Conservation (phyloP, 2,797 vertebrate species). For the Phrynocephalus vlangalii region DNA sequence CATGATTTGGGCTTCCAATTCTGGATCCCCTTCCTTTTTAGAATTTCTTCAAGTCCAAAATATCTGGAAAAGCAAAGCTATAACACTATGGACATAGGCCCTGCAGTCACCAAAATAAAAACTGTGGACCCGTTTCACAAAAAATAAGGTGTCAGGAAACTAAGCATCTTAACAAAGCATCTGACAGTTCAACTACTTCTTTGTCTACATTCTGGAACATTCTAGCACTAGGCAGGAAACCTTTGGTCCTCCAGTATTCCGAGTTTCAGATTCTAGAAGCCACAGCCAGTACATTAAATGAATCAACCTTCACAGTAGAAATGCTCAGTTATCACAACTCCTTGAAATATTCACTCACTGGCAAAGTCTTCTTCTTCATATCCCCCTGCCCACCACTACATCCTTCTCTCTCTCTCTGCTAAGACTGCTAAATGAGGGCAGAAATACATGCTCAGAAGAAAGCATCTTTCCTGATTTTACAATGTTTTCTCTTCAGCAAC, state of each 20-base stretch:
- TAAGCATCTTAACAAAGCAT: constrained; percentile 47
- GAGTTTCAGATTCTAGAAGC: background rate
- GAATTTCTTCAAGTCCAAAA: background rate
- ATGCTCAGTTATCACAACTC: no score
- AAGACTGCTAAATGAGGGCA: background rate
- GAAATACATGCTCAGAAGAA: background rate
- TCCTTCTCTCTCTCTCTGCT: background rate
- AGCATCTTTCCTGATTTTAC: background rate
- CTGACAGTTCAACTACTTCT: constrained; percentile 33
- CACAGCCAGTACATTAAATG: background rate
- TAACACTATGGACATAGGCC: no score
- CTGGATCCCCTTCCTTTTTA: background rate
- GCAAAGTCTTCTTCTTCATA: background rate
- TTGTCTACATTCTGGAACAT: background rate
- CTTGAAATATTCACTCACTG: background rate
- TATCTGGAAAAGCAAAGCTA: no score
- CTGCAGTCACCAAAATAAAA: background rate
- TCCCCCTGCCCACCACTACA: background rate
- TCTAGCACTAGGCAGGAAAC: background rate
- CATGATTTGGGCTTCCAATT: background rate
- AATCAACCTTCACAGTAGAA: background rate
- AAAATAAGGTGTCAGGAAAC: constrained; percentile 30
- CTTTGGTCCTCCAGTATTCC: background rate
- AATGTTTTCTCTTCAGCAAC: no score
- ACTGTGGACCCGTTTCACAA: background rate